These are phyloP conservation scores for Heliconius charithonia DNA, from an alignment of 2,888 invertebrate genomes.

Conservation along the genomic window DNA sequence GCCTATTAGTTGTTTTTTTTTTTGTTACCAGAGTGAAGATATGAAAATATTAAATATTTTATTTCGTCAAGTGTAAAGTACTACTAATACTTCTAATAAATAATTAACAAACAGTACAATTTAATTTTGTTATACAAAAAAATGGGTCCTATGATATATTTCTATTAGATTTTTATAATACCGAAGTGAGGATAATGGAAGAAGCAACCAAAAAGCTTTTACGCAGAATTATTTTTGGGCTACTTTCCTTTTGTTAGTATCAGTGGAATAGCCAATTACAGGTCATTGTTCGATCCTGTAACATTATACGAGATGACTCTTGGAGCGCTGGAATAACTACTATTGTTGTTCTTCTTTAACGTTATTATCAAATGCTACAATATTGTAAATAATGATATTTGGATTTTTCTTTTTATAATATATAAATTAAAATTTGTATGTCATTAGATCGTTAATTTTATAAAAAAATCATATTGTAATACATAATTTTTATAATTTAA, in stretches of 20 bases:
- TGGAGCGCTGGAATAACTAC: constrained; percentile 18
- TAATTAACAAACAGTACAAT: neutral
- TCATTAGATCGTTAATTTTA: too few relatives aligned
- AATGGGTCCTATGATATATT: neutral
- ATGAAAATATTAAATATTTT: too few relatives aligned
- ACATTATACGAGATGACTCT: constrained; percentile 27
- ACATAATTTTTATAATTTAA: too few relatives aligned
- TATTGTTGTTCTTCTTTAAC: constrained; percentile 31
- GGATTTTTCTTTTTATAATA: neutral
- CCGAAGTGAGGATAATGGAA: constrained; percentile 14
- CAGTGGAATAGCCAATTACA: constrained; percentile 37
- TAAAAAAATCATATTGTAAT: too few relatives aligned
- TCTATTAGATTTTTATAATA: constrained; percentile 28
- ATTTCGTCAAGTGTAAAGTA: too few relatives aligned
- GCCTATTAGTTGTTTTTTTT: too few relatives aligned
- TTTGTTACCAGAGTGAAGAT: too few relatives aligned
- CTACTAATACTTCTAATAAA: neutral
- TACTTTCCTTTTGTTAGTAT: constrained; percentile 31
- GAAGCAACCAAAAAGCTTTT: constrained; percentile 13
- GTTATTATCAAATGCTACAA: constrained; percentile 1
- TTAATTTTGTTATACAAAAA: neutral
- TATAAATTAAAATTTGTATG: too few relatives aligned
- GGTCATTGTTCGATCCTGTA: constrained; percentile 22
- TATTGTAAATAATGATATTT: neutral
- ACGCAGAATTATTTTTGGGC: constrained; percentile 17